Conservation (phyloP, 2,797 vertebrate genomes). For the Allochrocebus solatus region DNA sequence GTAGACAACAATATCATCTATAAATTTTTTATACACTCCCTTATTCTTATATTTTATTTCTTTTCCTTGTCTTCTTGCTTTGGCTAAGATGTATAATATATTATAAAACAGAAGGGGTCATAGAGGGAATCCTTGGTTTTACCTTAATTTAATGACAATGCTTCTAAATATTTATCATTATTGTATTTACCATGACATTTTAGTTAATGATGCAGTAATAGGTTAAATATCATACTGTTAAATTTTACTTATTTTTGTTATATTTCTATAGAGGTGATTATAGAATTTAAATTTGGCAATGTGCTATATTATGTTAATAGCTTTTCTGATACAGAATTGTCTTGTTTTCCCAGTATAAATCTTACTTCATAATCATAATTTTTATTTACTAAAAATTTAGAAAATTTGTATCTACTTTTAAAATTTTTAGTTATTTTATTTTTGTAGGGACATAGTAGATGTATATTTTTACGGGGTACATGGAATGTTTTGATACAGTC, state of each 20-base stretch:
- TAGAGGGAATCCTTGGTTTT: neutral
- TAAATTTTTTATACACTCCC: neutral
- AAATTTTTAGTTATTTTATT: no score
- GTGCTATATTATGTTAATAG: neutral
- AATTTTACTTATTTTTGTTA: neutral
- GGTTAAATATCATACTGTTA: neutral
- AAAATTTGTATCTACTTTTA: neutral
- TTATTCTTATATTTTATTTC: neutral
- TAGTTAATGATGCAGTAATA: neutral
- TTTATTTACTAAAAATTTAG: neutral
- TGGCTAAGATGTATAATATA: neutral
- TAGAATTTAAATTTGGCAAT: neutral
- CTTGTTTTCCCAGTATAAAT: neutral
- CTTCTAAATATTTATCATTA: neutral
- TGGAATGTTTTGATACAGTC: no score
- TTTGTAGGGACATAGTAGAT: no score
- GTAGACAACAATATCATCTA: neutral
- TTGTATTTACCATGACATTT: neutral
- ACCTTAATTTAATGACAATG: neutral
- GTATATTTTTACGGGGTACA: no score
- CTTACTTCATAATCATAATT: neutral
- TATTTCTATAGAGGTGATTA: neutral
- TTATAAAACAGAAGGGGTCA: neutral
- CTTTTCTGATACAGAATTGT: neutral
- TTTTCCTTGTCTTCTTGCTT: neutral